Conservation (phyloP, 2,888 invertebrate genomes). For the Pandemis cinnamomeana region DNA sequence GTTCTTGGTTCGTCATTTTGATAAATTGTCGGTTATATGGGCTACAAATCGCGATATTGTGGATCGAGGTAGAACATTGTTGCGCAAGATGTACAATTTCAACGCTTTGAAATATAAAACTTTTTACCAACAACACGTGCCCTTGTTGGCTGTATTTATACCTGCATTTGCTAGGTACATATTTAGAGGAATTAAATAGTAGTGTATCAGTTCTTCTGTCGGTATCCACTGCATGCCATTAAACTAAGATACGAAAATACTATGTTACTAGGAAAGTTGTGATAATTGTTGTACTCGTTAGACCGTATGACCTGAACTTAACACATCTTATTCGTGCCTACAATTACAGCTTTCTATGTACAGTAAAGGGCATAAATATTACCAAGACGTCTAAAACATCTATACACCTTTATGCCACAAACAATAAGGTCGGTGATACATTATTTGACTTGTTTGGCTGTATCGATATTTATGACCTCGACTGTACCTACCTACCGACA, state of each 20-base stretch:
- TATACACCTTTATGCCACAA: no score
- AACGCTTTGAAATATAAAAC: constrained; percentile 14
- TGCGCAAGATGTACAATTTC: not conserved
- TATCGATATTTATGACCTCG: no score
- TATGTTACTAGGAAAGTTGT: no score
- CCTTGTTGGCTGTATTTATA: not conserved
- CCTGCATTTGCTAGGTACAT: not conserved
- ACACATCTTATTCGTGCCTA: no score
- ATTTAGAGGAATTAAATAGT: not conserved
- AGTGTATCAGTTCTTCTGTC: not conserved
- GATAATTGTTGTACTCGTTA: no score
- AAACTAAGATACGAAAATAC: not conserved
- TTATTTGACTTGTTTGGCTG: no score
- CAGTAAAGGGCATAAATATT: no score
- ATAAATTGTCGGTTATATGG: constrained; percentile 22
- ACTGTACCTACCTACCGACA: no score
- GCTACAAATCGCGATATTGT: constrained; percentile 17
- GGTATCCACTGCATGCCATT: not conserved
- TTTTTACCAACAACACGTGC: not conserved
- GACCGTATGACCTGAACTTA: no score
- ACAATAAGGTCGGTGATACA: no score
- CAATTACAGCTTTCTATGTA: no score
- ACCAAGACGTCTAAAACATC: no score
- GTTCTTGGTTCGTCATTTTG: constrained; percentile 30
- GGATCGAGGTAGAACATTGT: constrained; percentile 10